phyloP scores from a whole-genome alignment of 2,888 invertebrate genomes.

The Pristionchus japonicus region DNA sequence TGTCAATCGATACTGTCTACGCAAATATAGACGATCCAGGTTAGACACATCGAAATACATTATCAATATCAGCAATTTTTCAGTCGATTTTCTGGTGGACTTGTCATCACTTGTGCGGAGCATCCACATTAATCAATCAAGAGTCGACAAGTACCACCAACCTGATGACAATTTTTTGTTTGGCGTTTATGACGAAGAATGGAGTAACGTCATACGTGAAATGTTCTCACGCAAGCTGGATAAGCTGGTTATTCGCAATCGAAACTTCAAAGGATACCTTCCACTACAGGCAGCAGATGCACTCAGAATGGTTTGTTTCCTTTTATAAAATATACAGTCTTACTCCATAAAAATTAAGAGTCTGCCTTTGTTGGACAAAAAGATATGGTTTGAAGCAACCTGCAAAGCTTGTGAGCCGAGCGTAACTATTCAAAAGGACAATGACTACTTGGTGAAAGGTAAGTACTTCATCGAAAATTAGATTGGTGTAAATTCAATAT shows the following conservation, averaged over 20 bases:
- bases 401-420: background rate
- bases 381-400: background rate
- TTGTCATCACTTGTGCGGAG: background rate
- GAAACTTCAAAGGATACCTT: no score
- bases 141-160: background rate
- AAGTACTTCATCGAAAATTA: no score
- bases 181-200: background rate
- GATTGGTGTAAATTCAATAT: no score
- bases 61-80: background rate
- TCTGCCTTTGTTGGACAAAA: background rate
- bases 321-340: no score
- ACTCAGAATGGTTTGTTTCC: no score
- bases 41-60: no score
- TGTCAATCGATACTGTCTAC: no score
- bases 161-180: background rate
- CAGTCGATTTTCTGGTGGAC: background rate
- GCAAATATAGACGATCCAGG: no score
- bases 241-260: background rate
- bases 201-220: background rate
- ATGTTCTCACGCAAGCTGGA: background rate
- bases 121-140: background rate
- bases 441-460: no score
- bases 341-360: background rate
- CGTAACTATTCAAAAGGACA: no score
- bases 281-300: no score